A percentile compares a stretch with the other conserved stretches of the same genome.
phyloP scores from a whole-genome alignment of 2,113 vertebrate species.

The Pluvianellus socialis region DNA sequence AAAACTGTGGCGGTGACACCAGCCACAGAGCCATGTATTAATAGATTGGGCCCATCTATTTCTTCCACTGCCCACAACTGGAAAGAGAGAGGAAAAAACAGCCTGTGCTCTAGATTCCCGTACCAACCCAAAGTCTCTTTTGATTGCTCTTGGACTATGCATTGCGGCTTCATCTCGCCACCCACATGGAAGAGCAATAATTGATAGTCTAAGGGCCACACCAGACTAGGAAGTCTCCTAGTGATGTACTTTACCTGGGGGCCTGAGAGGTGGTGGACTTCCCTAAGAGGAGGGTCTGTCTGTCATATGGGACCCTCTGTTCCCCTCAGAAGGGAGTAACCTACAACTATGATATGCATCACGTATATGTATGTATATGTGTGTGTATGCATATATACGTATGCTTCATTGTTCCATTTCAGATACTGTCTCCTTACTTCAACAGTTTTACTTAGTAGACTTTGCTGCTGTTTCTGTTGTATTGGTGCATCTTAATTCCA shows the following conservation, averaged over 20 bases:
- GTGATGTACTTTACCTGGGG: no score
- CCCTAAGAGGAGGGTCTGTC: background rate
- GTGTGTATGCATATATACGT: background rate
- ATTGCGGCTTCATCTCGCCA: background rate
- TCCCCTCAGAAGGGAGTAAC: background rate
- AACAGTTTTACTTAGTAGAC: background rate
- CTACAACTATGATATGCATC: background rate
- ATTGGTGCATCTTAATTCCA: background rate
- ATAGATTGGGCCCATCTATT: background rate
- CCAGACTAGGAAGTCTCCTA: background rate
- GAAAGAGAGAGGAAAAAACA: background rate
- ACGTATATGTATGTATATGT: background rate
- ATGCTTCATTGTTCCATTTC: background rate
- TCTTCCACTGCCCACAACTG: background rate
- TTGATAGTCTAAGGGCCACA: background rate
- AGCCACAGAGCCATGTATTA: background rate
- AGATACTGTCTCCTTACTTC: background rate
- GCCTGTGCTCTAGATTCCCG: no score
- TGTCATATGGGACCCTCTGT: no score
- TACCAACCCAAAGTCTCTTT: background rate
- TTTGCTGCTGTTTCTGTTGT: background rate
- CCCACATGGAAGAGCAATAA: background rate
- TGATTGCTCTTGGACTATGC: background rate
- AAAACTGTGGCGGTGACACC: background rate
- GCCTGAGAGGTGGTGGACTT: background rate